A percentile compares a stretch with the other conserved stretches of the same genome.
Conservation (phyloP, 2,797 vertebrate genomes). For the Molossus molossus region DNA sequence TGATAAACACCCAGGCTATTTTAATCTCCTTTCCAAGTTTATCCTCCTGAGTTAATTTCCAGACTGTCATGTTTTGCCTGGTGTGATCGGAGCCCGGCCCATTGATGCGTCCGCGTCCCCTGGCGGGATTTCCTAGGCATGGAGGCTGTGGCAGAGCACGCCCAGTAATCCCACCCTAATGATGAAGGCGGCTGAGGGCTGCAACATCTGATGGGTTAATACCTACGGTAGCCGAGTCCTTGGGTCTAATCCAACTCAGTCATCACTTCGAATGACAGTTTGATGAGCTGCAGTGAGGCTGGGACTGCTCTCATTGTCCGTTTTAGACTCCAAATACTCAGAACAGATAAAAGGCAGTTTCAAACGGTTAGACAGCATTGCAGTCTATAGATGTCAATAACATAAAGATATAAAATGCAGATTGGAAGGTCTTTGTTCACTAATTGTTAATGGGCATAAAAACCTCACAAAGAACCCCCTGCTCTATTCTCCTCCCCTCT, state of each 20-base stretch:
- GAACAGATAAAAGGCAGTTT: slow-evolving; percentile 77
- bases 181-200: slow-evolving; percentile 81
- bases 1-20: slow-evolving; percentile 79
- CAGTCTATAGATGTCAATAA: slow-evolving; percentile 72
- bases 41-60: slow-evolving; percentile 78
- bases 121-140: slow-evolving; percentile 74
- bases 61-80: slow-evolving; percentile 73
- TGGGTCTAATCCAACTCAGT: slow-evolving; percentile 85
- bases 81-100: slow-evolving; percentile 65
- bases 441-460: slow-evolving; percentile 58
- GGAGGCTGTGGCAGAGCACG: slow-evolving; percentile 58
- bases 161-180: slow-evolving; percentile 83
- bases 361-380: slow-evolving; percentile 65
- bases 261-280: slow-evolving; percentile 84
- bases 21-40: slow-evolving; percentile 77
- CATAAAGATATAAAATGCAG: slow-evolving; percentile 76
- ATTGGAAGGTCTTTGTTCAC: slow-evolving; percentile 71
- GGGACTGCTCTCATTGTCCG: slow-evolving; percentile 81
- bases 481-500: not conserved
- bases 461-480: slow-evolving; percentile 22
- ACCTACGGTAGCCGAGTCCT: slow-evolving; percentile 73
- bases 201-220: slow-evolving; percentile 84
- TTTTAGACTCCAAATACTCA: slow-evolving; percentile 74
- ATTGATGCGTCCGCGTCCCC: slow-evolving; percentile 52
- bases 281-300: slow-evolving; percentile 81